Conservation (phyloP, 2,113 vertebrate genomes). For the Pristiophorus japonicus region DNA sequence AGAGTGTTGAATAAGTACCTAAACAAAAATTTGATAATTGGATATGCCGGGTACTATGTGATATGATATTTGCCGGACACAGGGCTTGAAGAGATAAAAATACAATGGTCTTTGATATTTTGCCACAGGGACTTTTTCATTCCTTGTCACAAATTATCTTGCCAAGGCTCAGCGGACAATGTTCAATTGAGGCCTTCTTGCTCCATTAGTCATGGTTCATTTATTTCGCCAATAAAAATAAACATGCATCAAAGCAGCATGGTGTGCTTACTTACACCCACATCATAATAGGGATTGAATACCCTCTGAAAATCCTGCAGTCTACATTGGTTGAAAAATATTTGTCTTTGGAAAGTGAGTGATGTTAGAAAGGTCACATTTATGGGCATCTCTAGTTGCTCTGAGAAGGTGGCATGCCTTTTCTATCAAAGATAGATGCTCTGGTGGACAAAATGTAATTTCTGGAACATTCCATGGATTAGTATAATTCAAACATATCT, state of each 20-base stretch:
- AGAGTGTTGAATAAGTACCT: background rate
- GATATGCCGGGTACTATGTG: background rate
- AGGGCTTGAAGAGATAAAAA: background rate
- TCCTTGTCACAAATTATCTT: background rate
- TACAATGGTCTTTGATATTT: background rate
- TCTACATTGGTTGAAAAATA: background rate
- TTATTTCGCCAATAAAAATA: background rate
- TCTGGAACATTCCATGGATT: background rate
- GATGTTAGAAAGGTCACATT: background rate
- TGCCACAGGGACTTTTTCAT: background rate
- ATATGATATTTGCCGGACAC: background rate
- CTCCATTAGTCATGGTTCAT: background rate
- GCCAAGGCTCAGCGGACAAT: background rate
- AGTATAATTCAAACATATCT: background rate
- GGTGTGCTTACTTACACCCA: background rate
- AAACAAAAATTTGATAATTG: no score
- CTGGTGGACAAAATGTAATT: background rate
- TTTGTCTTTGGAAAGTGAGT: background rate
- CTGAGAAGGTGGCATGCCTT: background rate
- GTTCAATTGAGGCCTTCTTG: background rate
- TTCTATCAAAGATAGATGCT: background rate
- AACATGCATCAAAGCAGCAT: background rate
- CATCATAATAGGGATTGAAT: no score
- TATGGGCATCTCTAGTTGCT: background rate
- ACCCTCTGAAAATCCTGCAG: background rate